phyloP scores from a whole-genome alignment of 92 coral and sea anemone species.

The Phenganax marumi region DNA sequence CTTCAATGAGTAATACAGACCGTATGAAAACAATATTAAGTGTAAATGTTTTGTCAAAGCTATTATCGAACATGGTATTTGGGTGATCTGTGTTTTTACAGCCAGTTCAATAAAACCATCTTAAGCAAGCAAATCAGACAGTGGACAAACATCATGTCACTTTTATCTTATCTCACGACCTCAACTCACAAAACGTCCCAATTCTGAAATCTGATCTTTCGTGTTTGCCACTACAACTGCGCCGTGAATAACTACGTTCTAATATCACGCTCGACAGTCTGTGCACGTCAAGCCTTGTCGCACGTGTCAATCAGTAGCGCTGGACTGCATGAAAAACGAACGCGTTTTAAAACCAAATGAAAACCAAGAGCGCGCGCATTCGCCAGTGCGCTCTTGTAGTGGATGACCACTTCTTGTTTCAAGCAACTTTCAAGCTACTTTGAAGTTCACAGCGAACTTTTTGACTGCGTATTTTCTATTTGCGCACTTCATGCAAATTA shows the following conservation, averaged over 20 bases:
- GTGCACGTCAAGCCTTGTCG: conserved; percentile 23
- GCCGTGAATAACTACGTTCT: conserved; percentile 25
- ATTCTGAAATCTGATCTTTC: conserved; percentile 34
- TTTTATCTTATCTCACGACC: conserved; percentile 96
- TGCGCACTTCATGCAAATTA: neutral
- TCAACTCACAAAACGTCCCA: conserved; percentile 58
- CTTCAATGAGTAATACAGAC: neutral
- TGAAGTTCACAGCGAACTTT: neutral
- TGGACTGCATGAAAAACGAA: conserved; percentile 14
- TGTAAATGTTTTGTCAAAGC: conserved; percentile 36
- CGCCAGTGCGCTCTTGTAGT: neutral
- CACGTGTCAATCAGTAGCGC: conserved; percentile 45
- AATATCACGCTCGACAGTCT: conserved; percentile 20
- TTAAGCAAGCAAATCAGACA: conserved; percentile 20
- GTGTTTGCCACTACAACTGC: conserved; percentile 28
- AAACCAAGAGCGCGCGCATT: neutral
- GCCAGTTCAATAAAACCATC: conserved; percentile 45
- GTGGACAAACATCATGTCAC: conserved; percentile 57
- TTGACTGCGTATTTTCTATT: neutral
- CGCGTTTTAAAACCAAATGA: conserved; percentile 35
- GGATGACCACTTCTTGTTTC: neutral
- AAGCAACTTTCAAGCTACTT: neutral
- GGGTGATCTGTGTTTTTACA: conserved; percentile 51
- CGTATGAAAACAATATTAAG: conserved; percentile 24
- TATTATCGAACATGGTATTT: conserved; percentile 23